Evolutionary conservation across 1,140 invertebrate species (phyloP).

Genomic region (Nylanderia fulva): DNA sequence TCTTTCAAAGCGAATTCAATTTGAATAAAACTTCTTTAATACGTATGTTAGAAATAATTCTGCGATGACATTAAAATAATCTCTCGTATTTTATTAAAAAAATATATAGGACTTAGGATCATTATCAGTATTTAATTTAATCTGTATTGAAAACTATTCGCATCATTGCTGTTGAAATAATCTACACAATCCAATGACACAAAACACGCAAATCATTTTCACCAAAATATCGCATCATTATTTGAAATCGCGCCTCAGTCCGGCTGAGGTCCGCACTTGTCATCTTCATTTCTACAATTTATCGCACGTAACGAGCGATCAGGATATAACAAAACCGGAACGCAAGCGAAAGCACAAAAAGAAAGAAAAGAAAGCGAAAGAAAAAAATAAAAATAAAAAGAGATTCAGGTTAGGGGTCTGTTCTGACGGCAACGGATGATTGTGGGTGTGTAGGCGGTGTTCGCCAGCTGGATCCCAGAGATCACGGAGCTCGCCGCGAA

Average conservation of each 20-base stretch:
- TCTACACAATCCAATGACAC: background rate
- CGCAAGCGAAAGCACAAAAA: constrained; percentile 17
- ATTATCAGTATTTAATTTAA: background rate
- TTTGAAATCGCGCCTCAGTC: background rate
- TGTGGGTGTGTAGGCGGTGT: constrained; percentile 95
- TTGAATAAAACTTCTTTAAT: background rate
- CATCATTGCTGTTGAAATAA: background rate
- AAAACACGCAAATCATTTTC: constrained; percentile 1
- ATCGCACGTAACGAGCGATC: constrained; percentile 17
- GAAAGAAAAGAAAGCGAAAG: constrained; percentile 39
- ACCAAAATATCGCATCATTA: background rate
- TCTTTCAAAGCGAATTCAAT: background rate
- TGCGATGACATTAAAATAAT: background rate
- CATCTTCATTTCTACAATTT: constrained; percentile 1
- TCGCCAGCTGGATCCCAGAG: constrained; percentile 99
- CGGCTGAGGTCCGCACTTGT: background rate
- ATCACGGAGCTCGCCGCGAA: constrained; percentile 99
- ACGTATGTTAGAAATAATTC: background rate
- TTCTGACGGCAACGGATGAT: constrained; percentile 85
- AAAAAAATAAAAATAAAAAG: constrained; percentile 61
- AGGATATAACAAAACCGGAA: constrained; percentile 8
- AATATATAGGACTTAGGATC: background rate
- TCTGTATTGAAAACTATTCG: background rate
- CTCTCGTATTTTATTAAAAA: background rate
- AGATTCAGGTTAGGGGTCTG: constrained; percentile 77